Evolutionary conservation across 2,888 invertebrate genomes (phyloP), one percentile per base, ranked within the genome.

Genomic region (Bugula neritina): DNA sequence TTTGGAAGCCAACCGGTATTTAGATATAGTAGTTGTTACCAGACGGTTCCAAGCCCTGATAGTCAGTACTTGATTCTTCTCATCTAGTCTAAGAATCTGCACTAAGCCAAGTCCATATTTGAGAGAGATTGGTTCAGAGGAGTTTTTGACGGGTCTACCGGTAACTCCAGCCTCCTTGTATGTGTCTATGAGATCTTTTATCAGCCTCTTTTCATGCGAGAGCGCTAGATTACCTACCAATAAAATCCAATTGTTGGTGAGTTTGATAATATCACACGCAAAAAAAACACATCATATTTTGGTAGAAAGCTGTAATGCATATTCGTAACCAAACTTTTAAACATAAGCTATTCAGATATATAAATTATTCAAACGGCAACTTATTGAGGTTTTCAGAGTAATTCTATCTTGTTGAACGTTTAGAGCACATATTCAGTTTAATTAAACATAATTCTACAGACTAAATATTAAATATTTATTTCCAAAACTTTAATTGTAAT

Each of bases 21-120:
- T n/a, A n/a, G n/a, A n/a, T n/a, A n/a, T n/a, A n/a, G n/a, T n/a
- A n/a, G 23, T 3, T 21, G 83, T 81, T 75, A 84, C 84, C 75
- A 83, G 83, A 58, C 81, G 79, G 27, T 80, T 82, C 83, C 84
- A 84, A 58, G 82, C 80, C 74, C 83, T 84, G 2, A 82, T 83
- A 3, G 81, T 81, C n/a, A 84, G 79, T 52, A 84, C 80, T 75
- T 84, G 84, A 73, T 84, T 83, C 69, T 81, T 77, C 74, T 84
- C 84, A 71, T 84, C 83, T 69, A 84, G 77, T 74, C 84, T 83
- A 17, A 84, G 78, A 58, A 84, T 84, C 75, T 84, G 84, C 52
- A 84, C 82, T n/a, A 84, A 78, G 54, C 79, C 82, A 29, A 84
- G 77, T 5, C 84, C 84, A 74, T 80, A 84, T 71, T 76, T 74